Percentiles rank a stretch among this genome's conserved stretches.
Conservation (phyloP, 2,797 vertebrate genomes). For the Iguana delicatissima region DNA sequence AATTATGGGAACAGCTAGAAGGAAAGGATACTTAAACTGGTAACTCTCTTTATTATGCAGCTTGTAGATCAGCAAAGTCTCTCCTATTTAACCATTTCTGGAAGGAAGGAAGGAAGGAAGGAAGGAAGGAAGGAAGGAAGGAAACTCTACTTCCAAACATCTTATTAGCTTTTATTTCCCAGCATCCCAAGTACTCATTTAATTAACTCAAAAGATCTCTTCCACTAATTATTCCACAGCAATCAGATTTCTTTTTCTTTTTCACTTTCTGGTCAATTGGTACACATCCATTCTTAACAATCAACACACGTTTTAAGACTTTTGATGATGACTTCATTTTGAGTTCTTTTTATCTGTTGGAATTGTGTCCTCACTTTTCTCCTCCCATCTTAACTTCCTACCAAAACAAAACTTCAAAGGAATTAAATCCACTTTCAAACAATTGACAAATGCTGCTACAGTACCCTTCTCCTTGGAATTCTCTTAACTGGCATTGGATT, state of each 20-base stretch:
- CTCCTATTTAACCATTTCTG: not conserved
- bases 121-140: no score
- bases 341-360: not conserved
- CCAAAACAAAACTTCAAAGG: not conserved
- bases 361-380: not conserved
- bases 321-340: not conserved
- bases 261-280: not conserved
- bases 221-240: not conserved
- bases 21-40: not conserved
- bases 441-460: not conserved
- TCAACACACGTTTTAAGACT: not conserved
- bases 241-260: not conserved
- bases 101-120: no score
- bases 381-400: not conserved
- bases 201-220: not conserved
- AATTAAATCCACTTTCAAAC: not conserved
- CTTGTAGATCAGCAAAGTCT: not conserved
- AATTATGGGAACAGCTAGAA: not conserved
- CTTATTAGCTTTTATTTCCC: no score
- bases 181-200: not conserved
- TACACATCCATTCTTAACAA: no score
- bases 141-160: no score
- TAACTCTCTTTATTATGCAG: not conserved
- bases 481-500: not conserved
- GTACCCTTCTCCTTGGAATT: not conserved